Evolutionary conservation across 2,797 vertebrate genomes (phyloP).

Genomic region (Clarias fuscus): DNA sequence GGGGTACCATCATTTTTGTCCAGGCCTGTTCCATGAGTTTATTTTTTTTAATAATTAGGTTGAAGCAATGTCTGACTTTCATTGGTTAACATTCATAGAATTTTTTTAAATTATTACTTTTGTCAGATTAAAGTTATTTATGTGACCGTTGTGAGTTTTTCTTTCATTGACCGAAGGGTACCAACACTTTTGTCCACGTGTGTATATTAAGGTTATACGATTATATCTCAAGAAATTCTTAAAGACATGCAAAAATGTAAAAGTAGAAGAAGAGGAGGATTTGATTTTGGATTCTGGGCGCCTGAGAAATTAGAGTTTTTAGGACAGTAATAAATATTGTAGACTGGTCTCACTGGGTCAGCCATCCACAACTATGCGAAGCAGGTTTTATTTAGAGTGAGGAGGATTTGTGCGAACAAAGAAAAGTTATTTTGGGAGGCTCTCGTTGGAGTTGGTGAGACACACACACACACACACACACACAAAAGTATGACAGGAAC

Average conservation of each 20-base stretch:
- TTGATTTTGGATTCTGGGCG: conserved; percentile 12
- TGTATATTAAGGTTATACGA: not conserved
- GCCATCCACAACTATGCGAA: conserved; percentile 35
- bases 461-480: not conserved
- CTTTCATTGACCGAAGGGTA: no score
- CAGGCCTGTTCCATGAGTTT: no score
- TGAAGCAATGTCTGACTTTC: no score
- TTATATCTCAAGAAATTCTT: conserved; percentile 16
- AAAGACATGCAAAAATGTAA: conserved; percentile 16
- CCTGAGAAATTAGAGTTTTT: not conserved
- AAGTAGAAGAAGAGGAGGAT: conserved; percentile 21
- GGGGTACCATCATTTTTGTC: no score
- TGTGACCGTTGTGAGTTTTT: no score
- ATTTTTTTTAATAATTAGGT: no score
- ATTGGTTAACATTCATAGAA: no score
- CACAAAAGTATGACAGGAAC: not conserved
- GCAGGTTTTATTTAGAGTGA: conserved; percentile 46
- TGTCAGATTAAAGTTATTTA: no score
- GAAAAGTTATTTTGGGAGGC: conserved; percentile 50
- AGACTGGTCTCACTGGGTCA: conserved; percentile 17
- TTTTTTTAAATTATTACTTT: no score
- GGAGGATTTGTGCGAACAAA: conserved; percentile 53
- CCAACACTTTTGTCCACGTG: no score
- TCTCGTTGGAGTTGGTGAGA: conserved; percentile 6
- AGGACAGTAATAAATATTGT: conserved; percentile 16